Evolutionary conservation across 2,113 vertebrate genomes (phyloP).

Genomic region (Thalassoma bifasciatum): DNA sequence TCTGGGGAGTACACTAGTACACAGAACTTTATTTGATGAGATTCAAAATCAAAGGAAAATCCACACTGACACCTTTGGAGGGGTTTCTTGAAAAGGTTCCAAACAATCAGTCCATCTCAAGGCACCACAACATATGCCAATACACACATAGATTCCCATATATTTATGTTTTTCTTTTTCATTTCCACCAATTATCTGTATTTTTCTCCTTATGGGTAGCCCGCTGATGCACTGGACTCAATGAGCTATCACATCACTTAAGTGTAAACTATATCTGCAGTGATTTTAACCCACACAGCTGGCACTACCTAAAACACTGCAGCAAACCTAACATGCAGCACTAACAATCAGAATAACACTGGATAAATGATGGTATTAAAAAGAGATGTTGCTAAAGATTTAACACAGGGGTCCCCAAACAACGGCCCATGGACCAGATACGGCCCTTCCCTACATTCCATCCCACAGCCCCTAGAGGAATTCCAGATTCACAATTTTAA

Average conservation of each 20-base stretch:
- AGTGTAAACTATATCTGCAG: neutral
- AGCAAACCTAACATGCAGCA: neutral
- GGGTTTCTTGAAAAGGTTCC: conserved; percentile 2
- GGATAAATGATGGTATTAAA: neutral
- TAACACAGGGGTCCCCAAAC: too few relatives aligned
- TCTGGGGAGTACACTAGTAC: conserved; percentile 4
- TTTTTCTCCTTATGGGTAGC: conserved; percentile 1
- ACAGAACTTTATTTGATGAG: conserved; percentile 2
- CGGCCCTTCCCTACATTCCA: too few relatives aligned
- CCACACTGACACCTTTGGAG: conserved; percentile 12
- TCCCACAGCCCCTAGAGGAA: too few relatives aligned
- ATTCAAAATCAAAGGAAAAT: conserved; percentile 20
- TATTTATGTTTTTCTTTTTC: neutral
- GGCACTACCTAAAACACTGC: neutral
- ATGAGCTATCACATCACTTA: conserved; percentile 16
- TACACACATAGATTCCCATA: neutral
- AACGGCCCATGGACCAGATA: too few relatives aligned
- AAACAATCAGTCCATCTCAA: neutral
- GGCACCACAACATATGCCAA: neutral
- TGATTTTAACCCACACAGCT: neutral
- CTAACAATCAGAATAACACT: neutral
- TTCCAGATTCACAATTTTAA: too few relatives aligned
- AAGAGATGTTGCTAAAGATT: neutral
- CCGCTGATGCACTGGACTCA: conserved; percentile 6
- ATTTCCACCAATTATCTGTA: neutral